A percentile compares a stretch with the other conserved stretches of the same genome.
phyloP scores from a whole-genome alignment of 2,113 vertebrate species.

The Pterocles orientalis region DNA sequence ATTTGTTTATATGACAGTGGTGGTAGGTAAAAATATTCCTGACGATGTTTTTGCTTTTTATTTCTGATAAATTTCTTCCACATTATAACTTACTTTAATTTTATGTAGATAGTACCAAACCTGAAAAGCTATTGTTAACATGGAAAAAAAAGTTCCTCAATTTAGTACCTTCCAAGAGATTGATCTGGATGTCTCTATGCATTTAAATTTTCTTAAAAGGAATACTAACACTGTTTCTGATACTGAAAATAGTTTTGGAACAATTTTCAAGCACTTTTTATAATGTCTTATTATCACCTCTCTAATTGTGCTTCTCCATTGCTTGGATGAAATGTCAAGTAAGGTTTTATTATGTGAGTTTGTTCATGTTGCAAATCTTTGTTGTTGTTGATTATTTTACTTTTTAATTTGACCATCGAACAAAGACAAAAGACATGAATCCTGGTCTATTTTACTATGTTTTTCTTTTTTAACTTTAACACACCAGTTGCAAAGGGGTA shows the following conservation, averaged over 20 bases:
- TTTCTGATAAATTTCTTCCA: not conserved
- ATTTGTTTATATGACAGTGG: not conserved
- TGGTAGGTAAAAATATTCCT: not conserved
- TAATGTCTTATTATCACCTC: not conserved
- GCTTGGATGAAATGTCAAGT: conserved; percentile 27
- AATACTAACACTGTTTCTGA: not conserved
- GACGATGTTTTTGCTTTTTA: not conserved
- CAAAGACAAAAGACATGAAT: not conserved
- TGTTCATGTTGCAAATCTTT: conserved; percentile 29
- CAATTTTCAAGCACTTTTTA: conserved; percentile 35
- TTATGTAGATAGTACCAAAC: not conserved
- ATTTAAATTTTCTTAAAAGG: conserved; percentile 22
- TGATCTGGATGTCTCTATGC: not conserved
- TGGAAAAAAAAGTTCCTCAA: not conserved
- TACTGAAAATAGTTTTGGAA: conserved; percentile 19
- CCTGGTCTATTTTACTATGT: not conserved
- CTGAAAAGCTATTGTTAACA: not conserved
- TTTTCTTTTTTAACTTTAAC: not conserved
- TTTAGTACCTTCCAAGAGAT: conserved; percentile 6
- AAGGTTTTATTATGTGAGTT: not conserved
- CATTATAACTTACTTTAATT: not conserved
- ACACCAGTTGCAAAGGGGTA: not conserved
- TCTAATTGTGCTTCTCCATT: conserved; percentile 23
- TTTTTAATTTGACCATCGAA: conserved; percentile 17
- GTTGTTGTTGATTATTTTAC: conserved; percentile 14